These are phyloP conservation scores for Athetis lepigone DNA, from an alignment of 2,888 invertebrate genomes.

Conservation along the genomic window DNA sequence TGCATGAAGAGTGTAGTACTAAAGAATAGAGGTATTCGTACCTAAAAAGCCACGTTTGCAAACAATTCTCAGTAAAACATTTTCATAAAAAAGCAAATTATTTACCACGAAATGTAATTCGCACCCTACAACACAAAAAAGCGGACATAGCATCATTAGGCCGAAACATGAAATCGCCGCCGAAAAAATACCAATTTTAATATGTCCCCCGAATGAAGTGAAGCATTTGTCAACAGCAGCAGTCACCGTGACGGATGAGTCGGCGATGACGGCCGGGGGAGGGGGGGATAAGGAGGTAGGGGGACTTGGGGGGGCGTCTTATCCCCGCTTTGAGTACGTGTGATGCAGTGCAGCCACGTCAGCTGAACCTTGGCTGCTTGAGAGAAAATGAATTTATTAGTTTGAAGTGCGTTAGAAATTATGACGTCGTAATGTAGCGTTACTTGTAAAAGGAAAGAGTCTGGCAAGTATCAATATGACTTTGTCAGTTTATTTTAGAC, in stretches of 20 bases:
- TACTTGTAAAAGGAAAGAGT: no score
- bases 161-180: constrained; percentile 52
- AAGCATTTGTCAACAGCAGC: constrained; percentile 83
- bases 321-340: constrained; percentile 51
- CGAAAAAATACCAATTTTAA: constrained; percentile 71
- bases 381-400: constrained; percentile 33
- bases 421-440: no score
- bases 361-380: constrained; percentile 42
- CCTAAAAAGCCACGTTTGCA: background rate
- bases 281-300: constrained; percentile 36
- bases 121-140: constrained; percentile 37
- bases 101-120: constrained; percentile 5
- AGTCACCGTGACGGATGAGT: constrained; percentile 80
- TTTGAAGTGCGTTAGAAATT: constrained; percentile 12
- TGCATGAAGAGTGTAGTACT: no score
- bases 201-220: constrained; percentile 72
- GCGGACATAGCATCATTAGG: constrained; percentile 36
- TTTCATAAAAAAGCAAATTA: constrained; percentile 13
- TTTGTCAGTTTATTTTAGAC: no score
- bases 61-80: background rate
- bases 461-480: no score
- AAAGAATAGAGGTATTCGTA: no score
- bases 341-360: constrained; percentile 59
- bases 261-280: constrained; percentile 68
- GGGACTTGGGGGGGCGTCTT: constrained; percentile 46